Base-by-base conservation (phyloP, 2,888 invertebrate genomes). In the Mythimna pallens region DNA sequence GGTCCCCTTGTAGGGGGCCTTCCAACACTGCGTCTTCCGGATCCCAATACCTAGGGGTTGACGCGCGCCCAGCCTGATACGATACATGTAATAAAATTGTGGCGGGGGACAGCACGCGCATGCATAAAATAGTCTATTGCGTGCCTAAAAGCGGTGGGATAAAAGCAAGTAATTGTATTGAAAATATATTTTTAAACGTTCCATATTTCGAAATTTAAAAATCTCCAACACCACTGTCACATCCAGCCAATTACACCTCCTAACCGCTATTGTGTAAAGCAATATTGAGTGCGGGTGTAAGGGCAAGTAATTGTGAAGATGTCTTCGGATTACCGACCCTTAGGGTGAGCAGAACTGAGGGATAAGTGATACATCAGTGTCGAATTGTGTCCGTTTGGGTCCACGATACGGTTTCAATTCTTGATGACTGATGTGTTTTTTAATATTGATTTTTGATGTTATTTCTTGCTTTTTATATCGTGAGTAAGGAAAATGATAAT, bases 231-330 rank as follows among this genome's bases (percentile, higher is more conserved):
- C 10, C 3, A 6, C 1, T 10, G 40, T 0, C 83, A 54, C 58
- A 67, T 81, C 81, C 34, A 81, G 81, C 8, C 2, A 20, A 1
- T 5, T 63, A 6, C 81, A 83, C 14, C 4, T 84, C 84, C 22
- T 1, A 62, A 76, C 67, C 72, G 81, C 86, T 87, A 90, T 91
- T 92, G 93, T 93, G 90, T 89, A 87, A 89, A 92, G 92, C 92
- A 93, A 92, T 93, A 94, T 93, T 92, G 93, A 94, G 93, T 94
- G 94, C 89, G 93, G 93, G 93, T 89, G 92, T 91, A 90, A 90
- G 93, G 93, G 92, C 92, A 92, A 92, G 93, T 92, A 93, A 93
- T 94, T 94, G 94, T 94, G 93, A 93, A 94, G 94, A 94, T 92
- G 92, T 92, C 89, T 75, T 92, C 91, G 92, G 93, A 91, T 93